Base-by-base conservation (phyloP, 1,140 invertebrate species). In the Drosophila kikkawai region DNA sequence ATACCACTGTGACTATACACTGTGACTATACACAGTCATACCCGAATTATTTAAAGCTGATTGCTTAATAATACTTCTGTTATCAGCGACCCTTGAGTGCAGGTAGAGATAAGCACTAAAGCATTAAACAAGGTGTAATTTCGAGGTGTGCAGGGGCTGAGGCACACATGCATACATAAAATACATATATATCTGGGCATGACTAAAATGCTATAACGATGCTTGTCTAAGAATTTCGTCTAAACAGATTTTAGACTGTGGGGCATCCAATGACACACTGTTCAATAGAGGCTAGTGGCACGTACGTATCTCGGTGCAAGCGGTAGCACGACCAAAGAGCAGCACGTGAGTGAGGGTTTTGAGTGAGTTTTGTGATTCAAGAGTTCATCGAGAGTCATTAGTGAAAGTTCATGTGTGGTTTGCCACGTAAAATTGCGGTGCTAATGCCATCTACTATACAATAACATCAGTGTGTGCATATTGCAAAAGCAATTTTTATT, bases 371-470 rank as follows among this genome's bases (percentile, higher is more conserved):
- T 44, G 65, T 59, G 63, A 67, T 77, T 68, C 75, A 79, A 71
- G 78, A 79, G 83, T 87, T 87, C 83, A 87, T 66, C 77, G 66
- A 74, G 79, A 86, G 84, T 87, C 83, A 87, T 87, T 87, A 87
- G 83, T 87, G 83, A 87, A 87, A 87, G 83, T 87, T 88, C 76
- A 78, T 75, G 61, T 53, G 34, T 53, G 42, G 68, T 44, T 39
- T 79, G 77, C 84, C 84, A 88, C 84, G 85, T 87, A 83, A 78
- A 87, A 77, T 80, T 79, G 82, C 79, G 67, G 11, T 79, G 53
- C 53, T 77, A 75, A 79, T 69, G 51, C 39, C 45, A 78, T 45
- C 26, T 19, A 68, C 48, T 44, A 53, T 61, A 42, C 44, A 60
- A 8, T 15, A 53, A 42, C 48, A 66, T 56, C 19, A 29, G 26